Conservation (phyloP, 2,888 invertebrate species). For the Caprella mutica region DNA sequence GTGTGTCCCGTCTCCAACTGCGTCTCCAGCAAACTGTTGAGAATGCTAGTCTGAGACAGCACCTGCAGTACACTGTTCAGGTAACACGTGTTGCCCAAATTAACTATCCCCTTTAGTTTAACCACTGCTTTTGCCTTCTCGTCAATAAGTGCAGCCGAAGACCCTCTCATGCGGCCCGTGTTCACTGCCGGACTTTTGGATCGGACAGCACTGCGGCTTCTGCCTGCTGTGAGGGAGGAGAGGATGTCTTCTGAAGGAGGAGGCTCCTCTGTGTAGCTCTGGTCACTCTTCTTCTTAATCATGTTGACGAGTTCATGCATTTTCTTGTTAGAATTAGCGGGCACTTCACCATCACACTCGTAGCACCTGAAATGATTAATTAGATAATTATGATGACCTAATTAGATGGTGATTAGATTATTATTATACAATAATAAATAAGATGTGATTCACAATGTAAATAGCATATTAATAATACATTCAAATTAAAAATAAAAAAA, state of each 20-base stretch:
- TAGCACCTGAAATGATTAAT: conserved; percentile 49
- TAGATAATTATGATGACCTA: not conserved
- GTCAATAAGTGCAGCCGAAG: conserved; percentile 8
- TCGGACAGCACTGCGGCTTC: conserved; percentile 1
- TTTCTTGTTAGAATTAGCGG: conserved; percentile 47
- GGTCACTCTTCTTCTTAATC: conserved; percentile 44
- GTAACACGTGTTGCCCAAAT: conserved; percentile 93
- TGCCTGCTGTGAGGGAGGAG: not conserved
- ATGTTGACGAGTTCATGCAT: conserved; percentile 63
- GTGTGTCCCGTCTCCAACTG: conserved; percentile 34
- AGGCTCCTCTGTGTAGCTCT: conserved; percentile 6
- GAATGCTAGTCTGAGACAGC: conserved; percentile 51
- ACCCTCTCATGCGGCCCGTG: not conserved
- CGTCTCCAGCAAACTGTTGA: conserved; percentile 35
- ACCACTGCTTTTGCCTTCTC: conserved; percentile 24
- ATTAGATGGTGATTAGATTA: not conserved
- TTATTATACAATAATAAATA: no score
- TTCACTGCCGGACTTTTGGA: not conserved
- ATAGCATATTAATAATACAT: no score
- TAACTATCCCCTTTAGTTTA: conserved; percentile 60
- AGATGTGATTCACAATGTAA: no score
- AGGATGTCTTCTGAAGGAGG: not conserved
- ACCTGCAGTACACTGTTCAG: conserved; percentile 94
- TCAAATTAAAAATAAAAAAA: no score
- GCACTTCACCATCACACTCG: conserved; percentile 58